Evolutionary conservation across 2,888 invertebrate species (phyloP), one percentile per base, ranked within the genome.

Genomic region (Scrobipalpa atriplicella): DNA sequence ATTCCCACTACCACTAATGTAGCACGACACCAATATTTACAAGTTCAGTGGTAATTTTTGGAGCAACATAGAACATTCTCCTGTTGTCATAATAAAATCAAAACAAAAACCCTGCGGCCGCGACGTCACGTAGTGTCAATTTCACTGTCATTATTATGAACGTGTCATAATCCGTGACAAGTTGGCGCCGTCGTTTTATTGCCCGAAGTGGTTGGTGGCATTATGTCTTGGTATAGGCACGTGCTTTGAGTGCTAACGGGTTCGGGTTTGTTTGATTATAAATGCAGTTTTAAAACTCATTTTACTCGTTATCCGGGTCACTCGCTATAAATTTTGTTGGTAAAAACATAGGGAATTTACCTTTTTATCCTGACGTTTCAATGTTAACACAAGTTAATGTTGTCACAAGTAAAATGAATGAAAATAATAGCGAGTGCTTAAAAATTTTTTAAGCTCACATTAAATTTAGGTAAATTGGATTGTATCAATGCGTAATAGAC

Each of bases 181-280:
- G 79, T 75, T 87, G 92, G 92, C 92, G 92, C 92, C 92, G 86
- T 78, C 82, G 80, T 85, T 86, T 88, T 87, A 87, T 89, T 87
- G 85, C 87, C 75, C 77, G 75, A 77, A 73, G 76, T 71, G 75
- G 79, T 78, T 81, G 80, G 77, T 79, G 77, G 72, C 68, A 71
- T 69, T 64, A 21, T 21, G 54, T 1, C 39, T 43, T n/a, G 16
- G 16, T 2, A 51, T 38, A 18, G 41, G 36, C 21, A 66, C 66
- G 66, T 69, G 69, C 16, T 67, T 64, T 56, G 69, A 38, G 7
- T 52, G 10, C 41, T 41, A 61, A 61, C 18, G 7, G 29, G 11
- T 21, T 56, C 11, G 11, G 2, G 54, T 21, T 11, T 56, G 21
- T 56, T 21, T 21, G 54, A 54, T 19, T 54, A 19, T 54, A 11